Percentiles rank a stretch among this genome's conserved stretches.
These are phyloP conservation scores for Microctenopoma stevenorrisi DNA, from an alignment of 2,797 vertebrate genomes.

Conservation along the genomic window DNA sequence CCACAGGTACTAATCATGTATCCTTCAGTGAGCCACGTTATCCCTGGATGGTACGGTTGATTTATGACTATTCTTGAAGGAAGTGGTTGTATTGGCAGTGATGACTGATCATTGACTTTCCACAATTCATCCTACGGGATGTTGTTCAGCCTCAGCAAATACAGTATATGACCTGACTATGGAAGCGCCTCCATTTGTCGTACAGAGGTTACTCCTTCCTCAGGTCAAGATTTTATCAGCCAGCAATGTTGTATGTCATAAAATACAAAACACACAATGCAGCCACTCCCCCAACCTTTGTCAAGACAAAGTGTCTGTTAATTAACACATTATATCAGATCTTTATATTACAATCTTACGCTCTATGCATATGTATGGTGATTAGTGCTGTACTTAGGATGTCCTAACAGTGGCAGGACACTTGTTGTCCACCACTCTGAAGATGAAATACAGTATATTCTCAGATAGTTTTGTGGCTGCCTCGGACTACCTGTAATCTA, in stretches of 20 bases:
- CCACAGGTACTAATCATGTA: constrained; percentile 39
- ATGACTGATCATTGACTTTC: constrained; percentile 20
- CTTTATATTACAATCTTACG: neutral
- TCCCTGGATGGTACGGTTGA: constrained; percentile 40
- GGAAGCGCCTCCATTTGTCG: constrained; percentile 14
- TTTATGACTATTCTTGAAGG: constrained; percentile 39
- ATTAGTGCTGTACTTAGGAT: neutral
- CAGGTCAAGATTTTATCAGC: neutral
- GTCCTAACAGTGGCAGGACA: neutral
- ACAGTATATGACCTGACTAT: constrained; percentile 1
- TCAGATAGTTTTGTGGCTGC: neutral
- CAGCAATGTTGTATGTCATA: neutral
- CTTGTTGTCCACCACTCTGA: neutral
- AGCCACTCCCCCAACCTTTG: neutral
- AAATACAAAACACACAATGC: neutral
- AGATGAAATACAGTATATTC: neutral
- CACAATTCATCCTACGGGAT: constrained; percentile 35
- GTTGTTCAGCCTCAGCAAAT: constrained; percentile 8
- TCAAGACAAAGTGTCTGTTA: neutral
- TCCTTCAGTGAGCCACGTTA: constrained; percentile 47
- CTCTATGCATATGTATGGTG: neutral
- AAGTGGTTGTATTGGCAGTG: constrained; percentile 39
- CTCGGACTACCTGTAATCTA: neutral
- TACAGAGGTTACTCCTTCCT: neutral
- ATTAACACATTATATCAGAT: neutral